These are phyloP conservation scores for Mionectes olivaceus DNA, from an alignment of 2,797 vertebrate species.

Conservation along the genomic window DNA sequence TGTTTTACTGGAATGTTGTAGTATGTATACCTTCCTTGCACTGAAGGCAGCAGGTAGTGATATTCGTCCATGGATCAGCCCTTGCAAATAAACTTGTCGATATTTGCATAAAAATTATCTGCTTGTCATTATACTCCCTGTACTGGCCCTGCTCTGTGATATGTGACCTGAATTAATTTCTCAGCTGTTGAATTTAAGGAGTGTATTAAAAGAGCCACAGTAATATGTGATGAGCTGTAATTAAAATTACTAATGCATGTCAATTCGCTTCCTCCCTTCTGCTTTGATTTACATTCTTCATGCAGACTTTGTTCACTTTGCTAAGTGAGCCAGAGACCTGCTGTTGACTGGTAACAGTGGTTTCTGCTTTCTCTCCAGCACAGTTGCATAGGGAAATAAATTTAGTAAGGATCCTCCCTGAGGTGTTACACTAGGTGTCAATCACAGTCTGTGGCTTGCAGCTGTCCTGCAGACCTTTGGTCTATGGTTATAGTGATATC, in stretches of 20 bases:
- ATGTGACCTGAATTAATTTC: not conserved
- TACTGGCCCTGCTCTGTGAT: not conserved
- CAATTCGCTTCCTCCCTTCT: not conserved
- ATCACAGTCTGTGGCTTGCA: not conserved
- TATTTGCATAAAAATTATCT: not conserved
- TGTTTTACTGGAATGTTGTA: not conserved
- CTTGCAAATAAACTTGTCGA: not conserved
- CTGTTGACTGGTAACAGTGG: not conserved
- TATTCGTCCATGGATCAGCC: not conserved
- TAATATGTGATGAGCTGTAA: slow-evolving; percentile 15
- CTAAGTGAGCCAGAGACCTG: not conserved
- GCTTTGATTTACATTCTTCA: not conserved
- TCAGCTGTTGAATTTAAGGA: not conserved
- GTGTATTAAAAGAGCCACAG: not conserved
- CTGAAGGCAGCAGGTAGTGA: not conserved
- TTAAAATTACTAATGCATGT: slow-evolving; percentile 28
- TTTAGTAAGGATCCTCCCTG: not conserved
- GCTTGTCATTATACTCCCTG: not conserved
- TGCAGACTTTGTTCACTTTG: not conserved
- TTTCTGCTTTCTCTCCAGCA: not conserved
- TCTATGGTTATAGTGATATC: not conserved
- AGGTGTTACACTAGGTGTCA: not conserved
- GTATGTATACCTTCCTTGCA: not conserved
- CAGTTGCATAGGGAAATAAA: not conserved
- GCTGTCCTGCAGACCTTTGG: not conserved